A percentile compares a stretch with the other conserved stretches of the same genome.
These are phyloP conservation scores for Clivina fossor DNA, from an alignment of 2,888 invertebrate genomes.

Conservation along the genomic window DNA sequence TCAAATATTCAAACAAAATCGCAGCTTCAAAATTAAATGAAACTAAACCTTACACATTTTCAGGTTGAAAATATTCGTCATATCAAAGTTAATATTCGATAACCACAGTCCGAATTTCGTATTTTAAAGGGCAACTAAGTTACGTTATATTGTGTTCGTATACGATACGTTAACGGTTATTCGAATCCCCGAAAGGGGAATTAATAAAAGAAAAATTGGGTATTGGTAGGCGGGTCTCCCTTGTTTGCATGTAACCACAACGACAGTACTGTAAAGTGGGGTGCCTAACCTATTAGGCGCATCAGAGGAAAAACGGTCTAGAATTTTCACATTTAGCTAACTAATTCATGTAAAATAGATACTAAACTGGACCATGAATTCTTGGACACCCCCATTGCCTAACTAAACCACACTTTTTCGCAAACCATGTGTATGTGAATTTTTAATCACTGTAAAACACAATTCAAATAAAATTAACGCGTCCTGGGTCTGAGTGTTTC, in stretches of 20 bases:
- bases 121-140: slow-evolving; percentile 11
- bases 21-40: no score
- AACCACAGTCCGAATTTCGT: slow-evolving; percentile 16
- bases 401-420: slow-evolving; percentile 1
- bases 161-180: no score
- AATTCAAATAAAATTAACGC: no score
- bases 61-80: no score
- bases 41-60: no score
- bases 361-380: no score
- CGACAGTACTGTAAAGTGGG: slow-evolving; percentile 16
- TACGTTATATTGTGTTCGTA: no score
- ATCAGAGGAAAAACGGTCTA: background rate
- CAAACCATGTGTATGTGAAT: slow-evolving; percentile 19
- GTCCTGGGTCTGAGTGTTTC: no score
- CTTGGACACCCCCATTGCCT: background rate
- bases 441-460: no score
- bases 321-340: slow-evolving; percentile 9
- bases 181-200: slow-evolving; percentile 36
- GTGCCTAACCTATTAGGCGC: slow-evolving; percentile 29
- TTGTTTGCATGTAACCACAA: slow-evolving; percentile 42
- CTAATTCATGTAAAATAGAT: slow-evolving; percentile 30
- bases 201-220: slow-evolving; percentile 45
- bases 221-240: slow-evolving; percentile 43
- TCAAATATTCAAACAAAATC: no score
- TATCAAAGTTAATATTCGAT: slow-evolving; percentile 19